Conservation (phyloP, 2,797 vertebrate species). For the Luscinia megarhynchos region DNA sequence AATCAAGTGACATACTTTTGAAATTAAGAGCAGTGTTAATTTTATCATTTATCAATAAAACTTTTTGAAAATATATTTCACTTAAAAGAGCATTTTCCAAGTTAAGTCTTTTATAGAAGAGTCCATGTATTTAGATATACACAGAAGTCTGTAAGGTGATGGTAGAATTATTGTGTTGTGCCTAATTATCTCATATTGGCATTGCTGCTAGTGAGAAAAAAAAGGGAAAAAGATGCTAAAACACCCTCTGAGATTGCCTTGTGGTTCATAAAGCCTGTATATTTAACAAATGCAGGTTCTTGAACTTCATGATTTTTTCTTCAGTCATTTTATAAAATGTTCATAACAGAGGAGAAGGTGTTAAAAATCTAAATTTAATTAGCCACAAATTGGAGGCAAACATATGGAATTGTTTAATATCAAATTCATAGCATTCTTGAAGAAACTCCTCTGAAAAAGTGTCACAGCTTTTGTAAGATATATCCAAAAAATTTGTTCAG, state of each 20-base stretch:
- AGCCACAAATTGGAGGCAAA: background rate
- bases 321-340: background rate
- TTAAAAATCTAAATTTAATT: background rate
- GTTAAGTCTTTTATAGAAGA: background rate
- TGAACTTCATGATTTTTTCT: background rate
- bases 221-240: background rate
- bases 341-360: background rate
- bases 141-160: background rate
- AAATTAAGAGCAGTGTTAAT: background rate
- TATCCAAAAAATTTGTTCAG: background rate
- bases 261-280: background rate
- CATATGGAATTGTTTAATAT: background rate
- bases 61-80: background rate
- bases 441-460: background rate
- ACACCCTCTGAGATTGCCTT: background rate
- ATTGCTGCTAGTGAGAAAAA: background rate
- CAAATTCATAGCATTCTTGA: background rate
- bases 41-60: background rate
- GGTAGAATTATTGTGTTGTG: background rate
- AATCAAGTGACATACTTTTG: background rate
- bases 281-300: background rate
- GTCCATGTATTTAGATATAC: background rate
- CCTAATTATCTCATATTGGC: background rate
- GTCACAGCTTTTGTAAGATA: background rate
- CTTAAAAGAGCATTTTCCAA: background rate